Conservation (phyloP, 2,797 vertebrate species). For the Anguilla megastoma region DNA sequence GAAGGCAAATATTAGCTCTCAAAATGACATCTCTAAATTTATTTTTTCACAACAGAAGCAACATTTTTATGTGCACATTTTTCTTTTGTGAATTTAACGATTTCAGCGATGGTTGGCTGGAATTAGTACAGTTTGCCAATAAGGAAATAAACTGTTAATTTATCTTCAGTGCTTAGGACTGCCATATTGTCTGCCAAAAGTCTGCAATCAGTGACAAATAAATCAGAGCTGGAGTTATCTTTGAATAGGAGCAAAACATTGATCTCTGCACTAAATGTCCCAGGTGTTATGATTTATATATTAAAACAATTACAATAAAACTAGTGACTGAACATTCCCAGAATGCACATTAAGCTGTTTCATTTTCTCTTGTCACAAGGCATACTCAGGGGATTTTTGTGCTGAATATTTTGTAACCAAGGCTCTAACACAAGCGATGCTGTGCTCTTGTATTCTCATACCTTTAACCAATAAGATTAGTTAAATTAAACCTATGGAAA, state of each 20-base stretch:
- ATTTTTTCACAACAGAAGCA: background rate
- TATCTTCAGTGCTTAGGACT: background rate
- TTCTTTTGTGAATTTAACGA: constrained; percentile 8
- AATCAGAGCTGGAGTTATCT: background rate
- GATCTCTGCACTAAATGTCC: background rate
- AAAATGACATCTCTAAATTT: background rate
- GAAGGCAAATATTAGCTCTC: background rate
- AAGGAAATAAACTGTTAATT: background rate
- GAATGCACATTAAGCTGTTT: background rate
- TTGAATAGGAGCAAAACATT: constrained; percentile 13
- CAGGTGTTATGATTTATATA: constrained; percentile 5
- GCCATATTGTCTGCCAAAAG: constrained; percentile 2
- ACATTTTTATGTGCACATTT: background rate
- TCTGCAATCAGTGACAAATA: background rate
- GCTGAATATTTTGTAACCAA: background rate
- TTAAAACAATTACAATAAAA: constrained; percentile 11
- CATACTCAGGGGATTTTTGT: background rate
- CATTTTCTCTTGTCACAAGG: background rate
- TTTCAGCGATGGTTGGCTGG: background rate
- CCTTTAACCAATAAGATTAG: background rate
- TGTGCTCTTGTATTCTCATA: background rate
- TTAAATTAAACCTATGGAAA: background rate
- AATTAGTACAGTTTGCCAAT: constrained; percentile 7
- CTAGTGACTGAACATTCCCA: background rate
- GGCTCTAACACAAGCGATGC: background rate